Percentiles rank a stretch among this genome's conserved stretches.
Evolutionary conservation across 2,888 invertebrate species (phyloP).

Genomic region (Branchipolynoe longqiensis): DNA sequence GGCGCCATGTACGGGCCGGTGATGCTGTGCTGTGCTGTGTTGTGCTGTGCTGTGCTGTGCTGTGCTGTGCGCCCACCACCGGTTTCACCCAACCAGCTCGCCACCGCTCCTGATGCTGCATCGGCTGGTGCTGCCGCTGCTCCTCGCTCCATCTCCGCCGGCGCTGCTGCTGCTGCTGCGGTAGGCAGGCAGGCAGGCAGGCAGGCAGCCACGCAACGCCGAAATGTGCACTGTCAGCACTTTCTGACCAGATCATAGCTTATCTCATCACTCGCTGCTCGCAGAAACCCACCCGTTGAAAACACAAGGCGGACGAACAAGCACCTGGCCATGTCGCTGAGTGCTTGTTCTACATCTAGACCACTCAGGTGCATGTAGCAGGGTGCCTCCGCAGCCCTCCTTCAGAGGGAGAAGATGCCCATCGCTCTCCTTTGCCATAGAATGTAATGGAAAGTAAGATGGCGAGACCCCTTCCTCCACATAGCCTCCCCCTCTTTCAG

Average conservation of each 20-base stretch:
- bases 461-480: no score
- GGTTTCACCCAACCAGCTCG: no score
- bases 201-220: neutral
- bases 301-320: neutral
- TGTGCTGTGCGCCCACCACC: no score
- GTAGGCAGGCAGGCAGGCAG: neutral
- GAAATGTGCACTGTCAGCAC: conserved; percentile 39
- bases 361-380: no score
- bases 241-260: conserved; percentile 38
- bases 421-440: no score
- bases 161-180: neutral
- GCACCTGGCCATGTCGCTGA: no score
- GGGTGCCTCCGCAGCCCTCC: no score
- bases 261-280: conserved; percentile 9
- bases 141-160: neutral
- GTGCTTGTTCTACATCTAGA: no score
- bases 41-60: neutral
- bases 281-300: neutral
- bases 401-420: no score
- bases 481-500: no score
- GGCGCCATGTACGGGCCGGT: no score
- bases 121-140: neutral
- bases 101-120: neutral
- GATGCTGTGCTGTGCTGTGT: conserved; percentile 1
- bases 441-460: no score